These are phyloP conservation scores for Melieria omissa DNA, from an alignment of 2,888 invertebrate genomes.

Conservation along the genomic window DNA sequence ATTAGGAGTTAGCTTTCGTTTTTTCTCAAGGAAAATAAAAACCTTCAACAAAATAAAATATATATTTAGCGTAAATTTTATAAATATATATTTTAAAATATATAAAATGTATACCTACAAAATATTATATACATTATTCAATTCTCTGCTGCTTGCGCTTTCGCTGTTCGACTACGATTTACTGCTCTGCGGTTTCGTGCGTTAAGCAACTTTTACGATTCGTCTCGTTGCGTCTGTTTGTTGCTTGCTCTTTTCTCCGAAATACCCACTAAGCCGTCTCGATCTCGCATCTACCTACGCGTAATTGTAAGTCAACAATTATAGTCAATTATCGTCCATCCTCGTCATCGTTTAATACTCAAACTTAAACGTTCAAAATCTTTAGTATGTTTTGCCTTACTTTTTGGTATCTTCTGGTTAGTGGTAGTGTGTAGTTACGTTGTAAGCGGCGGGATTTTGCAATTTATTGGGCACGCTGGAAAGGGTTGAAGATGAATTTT, in stretches of 20 bases:
- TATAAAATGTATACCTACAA: slow-evolving; percentile 48
- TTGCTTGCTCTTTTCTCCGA: neutral
- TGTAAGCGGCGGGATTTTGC: neutral
- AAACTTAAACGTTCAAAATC: slow-evolving; percentile 25
- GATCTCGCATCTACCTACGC: no score
- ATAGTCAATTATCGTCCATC: no score
- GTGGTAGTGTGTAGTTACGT: slow-evolving; percentile 14
- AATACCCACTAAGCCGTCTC: neutral
- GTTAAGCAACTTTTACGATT: slow-evolving; percentile 21
- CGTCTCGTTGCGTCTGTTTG: slow-evolving; percentile 32
- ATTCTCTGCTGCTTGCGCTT: slow-evolving; percentile 1
- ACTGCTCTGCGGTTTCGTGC: slow-evolving; percentile 20
- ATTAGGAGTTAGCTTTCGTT: neutral
- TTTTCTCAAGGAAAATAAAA: slow-evolving; percentile 42
- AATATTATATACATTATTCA: slow-evolving; percentile 48
- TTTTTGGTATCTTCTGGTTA: slow-evolving; percentile 30
- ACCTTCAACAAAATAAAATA: slow-evolving; percentile 48
- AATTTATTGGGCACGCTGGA: neutral
- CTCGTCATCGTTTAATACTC: no score
- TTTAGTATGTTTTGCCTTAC: slow-evolving; percentile 27
- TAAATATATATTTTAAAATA: slow-evolving; percentile 47
- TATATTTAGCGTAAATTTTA: slow-evolving; percentile 47
- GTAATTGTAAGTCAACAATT: no score
- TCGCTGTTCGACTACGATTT: slow-evolving; percentile 24
- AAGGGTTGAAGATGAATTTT: neutral